Evolutionary conservation across 1,140 invertebrate species (phyloP).

Genomic region (Melitaea cinxia): DNA sequence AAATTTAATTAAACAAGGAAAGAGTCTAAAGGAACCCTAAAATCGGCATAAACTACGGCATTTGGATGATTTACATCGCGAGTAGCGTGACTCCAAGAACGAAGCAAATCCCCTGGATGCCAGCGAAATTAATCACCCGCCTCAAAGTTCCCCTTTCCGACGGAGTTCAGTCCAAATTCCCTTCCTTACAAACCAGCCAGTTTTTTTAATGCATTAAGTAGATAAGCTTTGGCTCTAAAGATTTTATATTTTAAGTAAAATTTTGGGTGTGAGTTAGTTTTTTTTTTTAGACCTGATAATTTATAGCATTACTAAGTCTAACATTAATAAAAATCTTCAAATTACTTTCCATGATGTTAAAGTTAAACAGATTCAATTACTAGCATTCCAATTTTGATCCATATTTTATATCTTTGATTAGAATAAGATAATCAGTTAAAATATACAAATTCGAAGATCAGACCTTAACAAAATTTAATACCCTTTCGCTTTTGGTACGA

Average conservation of each 20-base stretch:
- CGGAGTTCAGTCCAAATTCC: conserved; percentile 53
- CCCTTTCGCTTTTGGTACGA: no score
- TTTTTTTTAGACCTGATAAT: background rate
- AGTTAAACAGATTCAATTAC: background rate
- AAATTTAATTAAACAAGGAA: conserved; percentile 24
- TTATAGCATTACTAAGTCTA: background rate
- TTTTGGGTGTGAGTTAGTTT: background rate
- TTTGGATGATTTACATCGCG: conserved; percentile 64
- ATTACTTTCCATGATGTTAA: background rate
- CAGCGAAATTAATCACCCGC: conserved; percentile 68
- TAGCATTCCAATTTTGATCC: background rate
- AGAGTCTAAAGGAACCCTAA: conserved; percentile 37
- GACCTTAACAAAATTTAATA: no score
- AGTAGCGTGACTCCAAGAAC: conserved; percentile 61
- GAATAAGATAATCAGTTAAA: no score
- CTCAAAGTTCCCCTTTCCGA: conserved; percentile 55
- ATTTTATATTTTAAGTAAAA: conserved; percentile 6
- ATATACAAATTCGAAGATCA: no score
- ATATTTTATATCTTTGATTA: background rate
- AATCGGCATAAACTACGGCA: conserved; percentile 41
- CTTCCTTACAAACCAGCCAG: conserved; percentile 46
- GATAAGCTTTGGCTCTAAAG: conserved; percentile 32
- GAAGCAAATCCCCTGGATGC: conserved; percentile 66
- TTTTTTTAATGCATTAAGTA: conserved; percentile 49
- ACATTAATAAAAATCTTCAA: background rate